Evolutionary conservation across 2,888 invertebrate genomes (phyloP).

Genomic region (Mesorhabditis belari): DNA sequence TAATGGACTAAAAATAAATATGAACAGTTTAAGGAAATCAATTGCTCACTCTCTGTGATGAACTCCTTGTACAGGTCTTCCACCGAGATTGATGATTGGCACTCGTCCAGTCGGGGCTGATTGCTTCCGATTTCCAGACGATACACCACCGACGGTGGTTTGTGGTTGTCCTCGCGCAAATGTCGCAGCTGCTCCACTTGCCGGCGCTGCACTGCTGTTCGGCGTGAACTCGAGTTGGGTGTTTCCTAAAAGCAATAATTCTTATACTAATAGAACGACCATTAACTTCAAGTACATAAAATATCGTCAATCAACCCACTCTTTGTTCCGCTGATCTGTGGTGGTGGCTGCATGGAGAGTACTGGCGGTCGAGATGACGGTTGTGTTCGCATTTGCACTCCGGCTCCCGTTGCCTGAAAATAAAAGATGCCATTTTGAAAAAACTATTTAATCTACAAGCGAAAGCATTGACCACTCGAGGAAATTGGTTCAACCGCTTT

Average conservation of each 20-base stretch:
- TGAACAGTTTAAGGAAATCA: background rate
- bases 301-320: background rate
- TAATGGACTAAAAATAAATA: conserved; percentile 4
- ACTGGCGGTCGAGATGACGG: conserved; percentile 8
- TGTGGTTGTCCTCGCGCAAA: background rate
- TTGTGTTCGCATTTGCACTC: conserved; percentile 20
- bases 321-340: background rate
- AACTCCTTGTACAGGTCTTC: background rate
- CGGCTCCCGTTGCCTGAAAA: background rate
- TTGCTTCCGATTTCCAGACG: background rate
- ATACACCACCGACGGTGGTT: background rate
- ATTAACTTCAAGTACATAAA: too few species aligned
- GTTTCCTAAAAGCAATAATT: background rate
- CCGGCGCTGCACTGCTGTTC: background rate
- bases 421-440: too few species aligned
- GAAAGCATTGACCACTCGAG: too few species aligned
- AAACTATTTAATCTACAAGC: too few species aligned
- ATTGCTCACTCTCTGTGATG: conserved; percentile 1
- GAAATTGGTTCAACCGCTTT: too few species aligned
- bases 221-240: background rate
- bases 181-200: background rate
- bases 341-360: background rate
- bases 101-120: conserved; percentile 3
- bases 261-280: too few species aligned
- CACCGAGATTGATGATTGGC: conserved; percentile 5